phyloP scores from a whole-genome alignment of 2,113 vertebrate species.

The Chionodraco myersi region DNA sequence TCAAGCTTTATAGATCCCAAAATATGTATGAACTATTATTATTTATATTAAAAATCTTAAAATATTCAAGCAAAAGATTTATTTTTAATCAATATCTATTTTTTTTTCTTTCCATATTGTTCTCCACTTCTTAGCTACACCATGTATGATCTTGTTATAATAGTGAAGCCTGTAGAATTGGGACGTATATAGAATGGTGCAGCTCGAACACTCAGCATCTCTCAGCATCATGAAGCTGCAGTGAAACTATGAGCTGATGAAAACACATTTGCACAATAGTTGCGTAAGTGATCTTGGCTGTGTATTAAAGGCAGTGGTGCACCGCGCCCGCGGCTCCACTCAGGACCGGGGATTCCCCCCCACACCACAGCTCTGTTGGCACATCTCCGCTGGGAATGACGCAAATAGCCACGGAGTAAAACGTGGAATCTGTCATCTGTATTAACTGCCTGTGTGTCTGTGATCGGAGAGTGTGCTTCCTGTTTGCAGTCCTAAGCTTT shows the following conservation, averaged over 20 bases:
- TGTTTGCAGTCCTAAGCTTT: not conserved
- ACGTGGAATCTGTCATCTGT: not conserved
- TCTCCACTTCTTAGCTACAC: too few relatives aligned
- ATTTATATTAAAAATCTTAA: too few relatives aligned
- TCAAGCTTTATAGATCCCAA: not conserved
- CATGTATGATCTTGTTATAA: too few relatives aligned
- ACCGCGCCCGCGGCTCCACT: too few relatives aligned
- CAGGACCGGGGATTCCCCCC: not conserved
- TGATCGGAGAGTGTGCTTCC: not conserved
- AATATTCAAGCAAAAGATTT: too few relatives aligned
- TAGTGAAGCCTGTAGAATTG: too few relatives aligned
- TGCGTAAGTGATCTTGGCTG: not conserved
- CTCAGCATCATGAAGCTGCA: not conserved
- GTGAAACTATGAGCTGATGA: not conserved
- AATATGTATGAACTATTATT: not conserved
- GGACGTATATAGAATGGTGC: too few relatives aligned
- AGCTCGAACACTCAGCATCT: not conserved
- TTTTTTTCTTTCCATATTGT: too few relatives aligned
- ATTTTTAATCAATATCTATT: too few relatives aligned
- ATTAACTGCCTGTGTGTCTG: not conserved
- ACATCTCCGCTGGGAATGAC: not conserved
- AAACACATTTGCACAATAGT: not conserved
- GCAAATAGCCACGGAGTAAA: not conserved
- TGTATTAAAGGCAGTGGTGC: too few relatives aligned
- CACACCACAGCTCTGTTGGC: not conserved